Evolutionary conservation across 1,140 invertebrate genomes (phyloP), one percentile per base, ranked within the genome.

Genomic region (Zaprionus kolodkinae): DNA sequence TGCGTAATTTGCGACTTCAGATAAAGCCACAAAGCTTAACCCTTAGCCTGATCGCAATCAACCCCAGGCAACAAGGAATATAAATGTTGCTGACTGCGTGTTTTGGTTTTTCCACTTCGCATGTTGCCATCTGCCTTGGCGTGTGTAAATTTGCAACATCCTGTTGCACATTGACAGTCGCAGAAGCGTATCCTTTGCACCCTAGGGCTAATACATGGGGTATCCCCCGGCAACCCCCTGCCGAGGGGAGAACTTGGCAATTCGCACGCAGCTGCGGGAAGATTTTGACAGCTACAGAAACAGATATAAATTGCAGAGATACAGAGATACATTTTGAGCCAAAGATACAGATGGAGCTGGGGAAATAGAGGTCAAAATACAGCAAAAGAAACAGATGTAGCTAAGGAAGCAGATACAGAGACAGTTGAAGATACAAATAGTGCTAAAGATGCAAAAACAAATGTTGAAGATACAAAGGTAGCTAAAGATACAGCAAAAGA

Each of bases 131-230:
- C 79, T 86, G 82, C 59, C 55, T 17, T 25, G 45, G 9, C 54
- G 15, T 25, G 55, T 81, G 55, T 81, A 72, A 73, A 82, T 86
- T 82, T 70, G 76, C 82, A 81, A 79, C 79, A 79, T 86, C 82
- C 82, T 86, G 82, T 86, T 86, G 82, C 83, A 76, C 66, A 67
- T 33, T 50, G 60, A 33, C 40, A 45, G 45, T 0, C 25, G 7
- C 13, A 15, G n/a, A 11, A 11, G 17, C 17, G 17, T 12, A 11
- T 50, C 45, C 45, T 50, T 21, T 17, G 45, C 17, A 50, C 10
- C 45, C 45, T 17, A 7, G 45, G 10, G 1, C 7, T 35, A 35
- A 35, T 10, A 35, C 33, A 35, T 6, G 5, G 45, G 13, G 4
- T 13, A 11, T 13, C 21, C 1, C 40, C 40, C 40, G 3, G 40